Conservation (phyloP, 2,113 vertebrate genomes). For the Corythoichthys intestinalis region DNA sequence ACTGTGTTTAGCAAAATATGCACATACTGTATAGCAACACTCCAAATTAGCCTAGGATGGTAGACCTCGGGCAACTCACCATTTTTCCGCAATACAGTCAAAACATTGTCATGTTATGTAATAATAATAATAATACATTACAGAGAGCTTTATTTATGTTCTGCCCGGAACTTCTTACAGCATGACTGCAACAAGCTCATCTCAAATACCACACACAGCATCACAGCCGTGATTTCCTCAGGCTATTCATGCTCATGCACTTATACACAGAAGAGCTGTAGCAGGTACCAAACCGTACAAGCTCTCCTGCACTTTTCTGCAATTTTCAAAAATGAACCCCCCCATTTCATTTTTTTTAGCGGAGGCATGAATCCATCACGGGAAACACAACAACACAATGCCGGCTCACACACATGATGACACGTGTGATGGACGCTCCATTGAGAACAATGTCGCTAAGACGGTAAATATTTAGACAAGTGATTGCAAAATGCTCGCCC, state of each 20-base stretch:
- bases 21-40: neutral
- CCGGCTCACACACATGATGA: constrained; percentile 20
- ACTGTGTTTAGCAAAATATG: constrained; percentile 9
- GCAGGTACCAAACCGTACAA: constrained; percentile 50
- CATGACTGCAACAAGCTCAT: constrained; percentile 38
- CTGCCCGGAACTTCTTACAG: constrained; percentile 26
- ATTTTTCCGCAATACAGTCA: neutral
- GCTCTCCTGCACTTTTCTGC: constrained; percentile 59
- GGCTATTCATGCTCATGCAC: constrained; percentile 38
- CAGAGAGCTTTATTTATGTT: constrained; percentile 17
- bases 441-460: constrained; percentile 40
- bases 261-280: constrained; percentile 44
- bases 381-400: neutral
- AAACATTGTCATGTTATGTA: neutral
- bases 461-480: constrained; percentile 59
- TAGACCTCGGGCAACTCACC: neutral
- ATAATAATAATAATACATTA: constrained; percentile 6
- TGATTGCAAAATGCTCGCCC: constrained; percentile 44
- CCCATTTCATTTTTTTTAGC: constrained; percentile 20
- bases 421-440: constrained; percentile 26
- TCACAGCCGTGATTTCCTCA: constrained; percentile 51
- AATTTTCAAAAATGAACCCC: constrained; percentile 57
- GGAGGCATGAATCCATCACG: constrained; percentile 40
- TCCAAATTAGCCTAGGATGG: neutral
- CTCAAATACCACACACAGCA: constrained; percentile 37